These are phyloP conservation scores for Callipepla squamata DNA, from an alignment of 2,113 vertebrate species.

Conservation along the genomic window DNA sequence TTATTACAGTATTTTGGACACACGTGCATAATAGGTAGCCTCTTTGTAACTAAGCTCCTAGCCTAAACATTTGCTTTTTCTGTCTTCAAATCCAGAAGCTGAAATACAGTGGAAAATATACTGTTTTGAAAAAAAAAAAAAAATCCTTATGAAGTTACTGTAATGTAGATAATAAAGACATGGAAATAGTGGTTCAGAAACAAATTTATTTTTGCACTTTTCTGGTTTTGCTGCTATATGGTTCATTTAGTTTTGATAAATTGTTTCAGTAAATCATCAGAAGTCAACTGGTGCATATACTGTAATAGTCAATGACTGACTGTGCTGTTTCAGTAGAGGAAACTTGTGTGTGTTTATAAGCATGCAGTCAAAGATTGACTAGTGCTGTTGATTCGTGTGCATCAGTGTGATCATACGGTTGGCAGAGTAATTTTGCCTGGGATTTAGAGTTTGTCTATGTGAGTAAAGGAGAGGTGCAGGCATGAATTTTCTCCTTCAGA, in stretches of 20 bases:
- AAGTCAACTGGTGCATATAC: not conserved
- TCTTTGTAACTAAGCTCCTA: not conserved
- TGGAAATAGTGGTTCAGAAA: not conserved
- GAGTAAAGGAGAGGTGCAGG: not conserved
- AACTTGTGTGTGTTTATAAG: not conserved
- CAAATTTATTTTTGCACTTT: not conserved
- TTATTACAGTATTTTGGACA: constrained; percentile 25
- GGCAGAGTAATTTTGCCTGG: not conserved
- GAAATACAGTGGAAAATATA: not conserved
- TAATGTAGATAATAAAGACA: not conserved
- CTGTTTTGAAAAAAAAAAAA: not conserved
- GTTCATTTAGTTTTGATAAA: not conserved
- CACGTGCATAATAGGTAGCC: not conserved
- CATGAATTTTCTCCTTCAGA: not conserved
- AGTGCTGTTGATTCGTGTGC: not conserved
- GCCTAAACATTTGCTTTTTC: not conserved
- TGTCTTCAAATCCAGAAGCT: not conserved
- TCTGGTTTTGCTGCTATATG: not conserved
- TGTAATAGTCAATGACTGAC: not conserved
- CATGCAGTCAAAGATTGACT: fast-evolving
- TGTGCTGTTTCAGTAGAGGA: not conserved
- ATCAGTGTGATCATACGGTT: not conserved
- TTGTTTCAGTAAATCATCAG: not conserved
- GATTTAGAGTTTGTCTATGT: not conserved
- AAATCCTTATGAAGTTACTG: not conserved